Base-by-base conservation (phyloP, 2,113 vertebrate species). In the Antigone vipio region DNA sequence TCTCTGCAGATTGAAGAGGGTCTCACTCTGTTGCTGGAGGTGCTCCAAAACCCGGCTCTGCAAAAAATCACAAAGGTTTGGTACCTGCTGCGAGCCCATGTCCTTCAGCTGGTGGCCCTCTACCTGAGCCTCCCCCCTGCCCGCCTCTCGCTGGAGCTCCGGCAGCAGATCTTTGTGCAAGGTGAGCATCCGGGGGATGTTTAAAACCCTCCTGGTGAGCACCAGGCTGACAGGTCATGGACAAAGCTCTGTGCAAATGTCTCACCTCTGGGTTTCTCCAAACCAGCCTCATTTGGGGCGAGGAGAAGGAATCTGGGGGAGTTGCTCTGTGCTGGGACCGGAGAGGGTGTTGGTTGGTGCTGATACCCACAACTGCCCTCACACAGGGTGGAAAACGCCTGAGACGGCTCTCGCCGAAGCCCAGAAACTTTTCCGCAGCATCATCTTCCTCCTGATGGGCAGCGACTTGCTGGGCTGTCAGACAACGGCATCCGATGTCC, bases 341-440 rank as follows among this genome's bases (percentile, higher is more conserved):
- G 34, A 62, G 56, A 15, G 11, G 27, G 47, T 30, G 24, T 52
- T 11, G 18, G 7, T 14, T 9, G 27, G 42, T 4, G 6, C 67
- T 11, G 14, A 60, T 11, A 10, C 22, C n/a, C 66, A 47, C 3
- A 1, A 6, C 9, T 1, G 15, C 34, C 18, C 29, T 45, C 3
- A 9, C 23, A 12, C 68, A 99, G 99, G 99, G 58, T 97, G 98
- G 94, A 98, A 96, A 75, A 98, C 97, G 2, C 98, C 99, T 0
- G 98, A 99, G 91, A 95, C 93, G 0, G 98, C 99, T 12, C 98
- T 99, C 13, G 89, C 98, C 3, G 98, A 99, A 52, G 97, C 98
- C 9, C 97, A 99, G 89, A 99, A 98, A 97, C 98, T 99, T 29
- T 98, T 99, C 44, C 98, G 98, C 66, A 99, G 99, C 76, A 98